Conservation (phyloP, 2,113 vertebrate species). For the Calypte anna region DNA sequence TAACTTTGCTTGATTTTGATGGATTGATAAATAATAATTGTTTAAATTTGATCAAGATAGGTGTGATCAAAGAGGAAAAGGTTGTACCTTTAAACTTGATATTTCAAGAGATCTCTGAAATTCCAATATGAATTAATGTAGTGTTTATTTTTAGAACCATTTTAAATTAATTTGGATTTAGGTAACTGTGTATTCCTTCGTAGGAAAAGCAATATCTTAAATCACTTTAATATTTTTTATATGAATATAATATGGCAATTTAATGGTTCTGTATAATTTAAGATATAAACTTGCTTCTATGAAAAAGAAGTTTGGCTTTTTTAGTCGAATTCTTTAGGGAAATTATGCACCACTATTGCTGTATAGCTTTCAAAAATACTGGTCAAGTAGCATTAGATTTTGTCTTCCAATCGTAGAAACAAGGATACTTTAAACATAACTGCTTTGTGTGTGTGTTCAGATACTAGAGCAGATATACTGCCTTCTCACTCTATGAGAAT, state of each 20-base stretch:
- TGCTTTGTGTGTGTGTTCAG: not conserved
- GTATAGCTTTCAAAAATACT: not conserved
- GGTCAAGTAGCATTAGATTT: not conserved
- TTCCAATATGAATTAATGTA: not conserved
- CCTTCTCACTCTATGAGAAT: not conserved
- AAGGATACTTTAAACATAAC: not conserved
- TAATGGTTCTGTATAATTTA: not conserved
- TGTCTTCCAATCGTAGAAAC: not conserved
- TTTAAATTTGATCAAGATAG: not conserved
- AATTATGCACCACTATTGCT: not conserved
- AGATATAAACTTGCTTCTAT: not conserved
- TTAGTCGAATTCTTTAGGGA: not conserved
- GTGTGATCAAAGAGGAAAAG: not conserved
- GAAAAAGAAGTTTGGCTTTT: not conserved
- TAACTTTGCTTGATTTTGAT: not conserved
- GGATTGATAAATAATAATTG: not conserved
- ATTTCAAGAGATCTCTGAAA: not conserved
- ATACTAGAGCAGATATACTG: not conserved
- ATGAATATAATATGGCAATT: not conserved
- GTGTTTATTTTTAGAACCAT: not conserved
- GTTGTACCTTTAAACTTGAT: not conserved
- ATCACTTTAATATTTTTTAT: not conserved
- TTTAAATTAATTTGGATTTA: not conserved
- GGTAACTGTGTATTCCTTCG: not conserved
- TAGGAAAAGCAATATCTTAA: not conserved